These are phyloP conservation scores for Drosophila rhopaloa DNA, from an alignment of 1,140 invertebrate species.

Conservation along the genomic window DNA sequence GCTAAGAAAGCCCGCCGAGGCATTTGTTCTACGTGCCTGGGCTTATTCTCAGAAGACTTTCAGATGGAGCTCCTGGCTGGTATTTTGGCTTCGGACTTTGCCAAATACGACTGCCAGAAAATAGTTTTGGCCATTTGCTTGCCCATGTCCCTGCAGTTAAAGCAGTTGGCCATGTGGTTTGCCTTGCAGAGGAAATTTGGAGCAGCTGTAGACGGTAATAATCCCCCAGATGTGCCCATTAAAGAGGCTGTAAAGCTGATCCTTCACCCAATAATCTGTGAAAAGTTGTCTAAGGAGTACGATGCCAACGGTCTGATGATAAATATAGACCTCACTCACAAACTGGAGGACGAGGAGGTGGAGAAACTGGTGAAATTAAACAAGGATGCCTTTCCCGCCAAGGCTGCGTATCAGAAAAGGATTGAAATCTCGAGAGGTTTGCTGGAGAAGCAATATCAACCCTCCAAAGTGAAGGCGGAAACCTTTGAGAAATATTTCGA, in stretches of 20 bases:
- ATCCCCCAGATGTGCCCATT: slow-evolving; percentile 70
- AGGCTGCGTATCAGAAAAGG: slow-evolving; percentile 53
- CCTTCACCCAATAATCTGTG: slow-evolving; percentile 69
- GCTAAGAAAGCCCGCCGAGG: slow-evolving; percentile 81
- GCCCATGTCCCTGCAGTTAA: slow-evolving; percentile 83
- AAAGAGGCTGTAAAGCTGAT: slow-evolving; percentile 79
- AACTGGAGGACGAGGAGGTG: slow-evolving; percentile 57
- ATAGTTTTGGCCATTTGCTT: slow-evolving; percentile 84
- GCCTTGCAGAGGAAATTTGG: slow-evolving; percentile 84
- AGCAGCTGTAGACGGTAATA: slow-evolving; percentile 42
- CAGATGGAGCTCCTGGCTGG: slow-evolving; percentile 84
- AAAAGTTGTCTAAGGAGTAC: slow-evolving; percentile 63
- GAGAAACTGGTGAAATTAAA: slow-evolving; percentile 58
- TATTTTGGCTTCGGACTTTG: slow-evolving; percentile 81
- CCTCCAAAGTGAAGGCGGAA: slow-evolving; percentile 81
- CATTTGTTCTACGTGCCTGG: slow-evolving; percentile 87
- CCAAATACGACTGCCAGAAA: slow-evolving; percentile 81
- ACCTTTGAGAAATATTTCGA: slow-evolving; percentile 85
- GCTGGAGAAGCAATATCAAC: slow-evolving; percentile 85
- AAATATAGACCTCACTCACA: slow-evolving; percentile 67
- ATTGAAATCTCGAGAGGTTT: slow-evolving; percentile 86
- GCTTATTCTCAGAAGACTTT: slow-evolving; percentile 86
- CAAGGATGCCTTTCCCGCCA: slow-evolving; percentile 52
- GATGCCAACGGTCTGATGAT: slow-evolving; percentile 78
- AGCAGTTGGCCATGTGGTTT: slow-evolving; percentile 85